A percentile compares a stretch with the other conserved stretches of the same genome.
These are phyloP conservation scores for Drosophila setosimentum DNA, from an alignment of 2,888 invertebrate genomes.

Conservation along the genomic window DNA sequence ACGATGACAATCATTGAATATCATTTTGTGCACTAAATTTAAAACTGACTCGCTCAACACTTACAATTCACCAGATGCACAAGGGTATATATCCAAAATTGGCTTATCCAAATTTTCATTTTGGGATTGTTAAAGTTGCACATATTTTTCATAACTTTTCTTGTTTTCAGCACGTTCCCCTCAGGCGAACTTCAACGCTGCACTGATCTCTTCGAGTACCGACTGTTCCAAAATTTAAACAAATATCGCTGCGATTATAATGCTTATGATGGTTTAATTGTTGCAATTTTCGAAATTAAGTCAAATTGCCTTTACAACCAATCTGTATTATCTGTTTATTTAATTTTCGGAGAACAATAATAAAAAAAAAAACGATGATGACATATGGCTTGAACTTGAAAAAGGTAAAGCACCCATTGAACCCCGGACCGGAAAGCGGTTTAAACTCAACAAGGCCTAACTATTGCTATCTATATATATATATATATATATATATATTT, in stretches of 20 bases:
- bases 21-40: conserved; percentile 7
- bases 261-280: conserved; percentile 45
- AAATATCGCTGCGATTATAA: conserved; percentile 23
- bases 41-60: conserved; percentile 11
- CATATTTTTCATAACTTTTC: conserved; percentile 9
- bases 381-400: conserved; percentile 58
- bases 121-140: neutral
- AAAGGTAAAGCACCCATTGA: conserved; percentile 57
- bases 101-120: conserved; percentile 1
- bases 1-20: conserved; percentile 42
- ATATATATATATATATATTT: neutral
- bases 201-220: conserved; percentile 31
- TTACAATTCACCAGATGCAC: conserved; percentile 29
- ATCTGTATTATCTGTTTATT: conserved; percentile 15
- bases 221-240: conserved; percentile 24
- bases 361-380: conserved; percentile 24
- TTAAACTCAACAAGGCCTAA: conserved; percentile 11
- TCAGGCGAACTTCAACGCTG: conserved; percentile 13
- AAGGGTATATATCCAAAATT: neutral
- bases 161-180: conserved; percentile 9
- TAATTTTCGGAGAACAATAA: conserved; percentile 4
- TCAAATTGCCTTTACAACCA: conserved; percentile 37
- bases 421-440: conserved; percentile 14
- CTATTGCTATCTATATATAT: neutral
- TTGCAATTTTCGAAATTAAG: conserved; percentile 53